Base-by-base conservation (phyloP, 2,113 vertebrate species). In the Eurystomus gularis region DNA sequence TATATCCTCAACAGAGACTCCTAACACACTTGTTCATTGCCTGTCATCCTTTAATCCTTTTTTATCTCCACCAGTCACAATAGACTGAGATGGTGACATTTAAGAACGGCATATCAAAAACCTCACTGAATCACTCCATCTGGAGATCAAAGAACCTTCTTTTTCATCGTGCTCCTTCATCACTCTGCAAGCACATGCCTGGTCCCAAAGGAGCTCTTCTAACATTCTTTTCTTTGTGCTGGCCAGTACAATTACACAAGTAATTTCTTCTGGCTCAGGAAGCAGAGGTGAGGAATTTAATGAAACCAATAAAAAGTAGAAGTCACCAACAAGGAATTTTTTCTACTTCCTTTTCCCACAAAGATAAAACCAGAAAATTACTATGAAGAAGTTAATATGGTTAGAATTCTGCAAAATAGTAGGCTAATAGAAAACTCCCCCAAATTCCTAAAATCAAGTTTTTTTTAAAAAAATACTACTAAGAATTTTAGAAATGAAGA, bases 401-500 rank as follows among this genome's bases (percentile, higher is more conserved):
- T 35, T 62, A 88, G 25, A 25, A 40, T 70, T 81, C 64, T 78
- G 28, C 21, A 73, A 88, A 83, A 77, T 2, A 72, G 44, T 78
- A 76, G 9, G 20, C 8, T 52, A 33, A 61, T 4, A 77, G 8
- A 78, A 70, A 77, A 48, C 3, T 33, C 12, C 7, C 6, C 13
- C 7, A 31, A 72, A 4, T 6, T 9, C 17, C 46, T 71, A 55
- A 71, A 83, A 91, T 17, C 6, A 81, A 69, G 2, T 48, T 57
- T 60, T 84, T 48, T 57, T 60, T 84, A 84, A 49, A 89, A 71
- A 68, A 55, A 25, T 21, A 44, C 17, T 28, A 11, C 11, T 44
- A 58, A 11, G 37, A 80, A 69, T 70, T 92, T 62, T 81, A 62
- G 12, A 86, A 90, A 82, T 57, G 5, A 92, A 82, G 51, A 91